Conservation (phyloP, 2,888 invertebrate species). For the Phytoseiulus persimilis region DNA sequence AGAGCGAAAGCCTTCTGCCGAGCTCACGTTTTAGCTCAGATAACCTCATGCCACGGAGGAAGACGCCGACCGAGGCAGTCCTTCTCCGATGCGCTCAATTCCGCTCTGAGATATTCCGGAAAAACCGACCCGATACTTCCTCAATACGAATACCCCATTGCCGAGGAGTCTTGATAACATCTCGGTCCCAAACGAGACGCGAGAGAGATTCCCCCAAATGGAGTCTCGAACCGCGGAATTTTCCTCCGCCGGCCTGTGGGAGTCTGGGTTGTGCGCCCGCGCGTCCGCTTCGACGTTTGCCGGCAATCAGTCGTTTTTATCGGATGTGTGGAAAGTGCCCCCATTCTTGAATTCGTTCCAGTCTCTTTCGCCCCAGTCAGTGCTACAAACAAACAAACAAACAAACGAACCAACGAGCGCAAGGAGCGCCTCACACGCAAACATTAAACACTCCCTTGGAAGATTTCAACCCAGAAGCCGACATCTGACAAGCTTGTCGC, state of each 20-base stretch:
- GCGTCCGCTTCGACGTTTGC: neutral
- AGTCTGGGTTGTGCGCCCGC: neutral
- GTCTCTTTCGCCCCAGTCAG: neutral
- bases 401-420: neutral
- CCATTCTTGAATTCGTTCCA: neutral
- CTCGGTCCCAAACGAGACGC: neutral
- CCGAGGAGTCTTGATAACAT: neutral
- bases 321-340: neutral
- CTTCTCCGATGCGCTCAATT: neutral
- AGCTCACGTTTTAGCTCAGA: no score
- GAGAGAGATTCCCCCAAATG: neutral
- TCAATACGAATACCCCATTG: neutral
- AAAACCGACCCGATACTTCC: neutral
- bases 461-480: neutral
- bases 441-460: neutral
- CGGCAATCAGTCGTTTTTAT: neutral
- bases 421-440: neutral
- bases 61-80: no score
- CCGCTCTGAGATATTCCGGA: neutral
- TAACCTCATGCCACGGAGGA: no score
- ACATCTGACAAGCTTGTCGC: neutral
- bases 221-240: neutral
- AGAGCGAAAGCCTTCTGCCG: no score
- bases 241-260: neutral
- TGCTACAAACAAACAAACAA: neutral